These are phyloP conservation scores for Rousettus leschenaultii DNA, from an alignment of 2,113 vertebrate genomes.

Conservation along the genomic window DNA sequence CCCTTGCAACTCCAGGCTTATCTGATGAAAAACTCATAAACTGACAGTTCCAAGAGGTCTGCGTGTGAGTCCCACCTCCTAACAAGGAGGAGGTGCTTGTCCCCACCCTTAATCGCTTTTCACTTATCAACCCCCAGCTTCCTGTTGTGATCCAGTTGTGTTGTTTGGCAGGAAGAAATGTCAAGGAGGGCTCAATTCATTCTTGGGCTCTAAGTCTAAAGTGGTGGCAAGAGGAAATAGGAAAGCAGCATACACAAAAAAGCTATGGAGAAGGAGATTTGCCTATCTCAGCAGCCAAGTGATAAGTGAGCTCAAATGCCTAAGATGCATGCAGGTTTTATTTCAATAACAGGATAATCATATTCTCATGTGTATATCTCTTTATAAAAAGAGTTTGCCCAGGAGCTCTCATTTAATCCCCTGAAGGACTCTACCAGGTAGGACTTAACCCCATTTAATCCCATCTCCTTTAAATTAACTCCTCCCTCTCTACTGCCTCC, in stretches of 20 bases:
- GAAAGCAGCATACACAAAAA: slow-evolving; percentile 43
- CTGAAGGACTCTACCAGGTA: neutral
- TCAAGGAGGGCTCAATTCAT: slow-evolving; percentile 50
- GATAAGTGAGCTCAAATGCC: slow-evolving; percentile 61
- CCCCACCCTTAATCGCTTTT: neutral
- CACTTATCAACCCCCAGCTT: slow-evolving; percentile 54
- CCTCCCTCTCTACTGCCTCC: neutral
- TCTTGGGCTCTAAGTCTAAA: neutral
- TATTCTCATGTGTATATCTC: neutral
- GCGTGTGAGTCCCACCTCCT: neutral
- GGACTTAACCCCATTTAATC: slow-evolving; percentile 38
- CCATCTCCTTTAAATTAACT: slow-evolving; percentile 37
- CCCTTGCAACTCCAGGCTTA: neutral
- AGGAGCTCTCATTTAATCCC: slow-evolving; percentile 20
- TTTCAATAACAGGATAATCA: slow-evolving; percentile 42
- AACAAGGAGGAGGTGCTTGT: neutral
- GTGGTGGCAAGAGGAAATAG: slow-evolving; percentile 42
- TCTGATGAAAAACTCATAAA: slow-evolving; percentile 7
- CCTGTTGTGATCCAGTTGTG: slow-evolving; percentile 68
- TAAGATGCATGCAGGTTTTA: neutral
- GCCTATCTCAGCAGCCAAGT: neutral
- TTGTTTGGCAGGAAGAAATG: slow-evolving; percentile 72
- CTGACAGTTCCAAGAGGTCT: neutral
- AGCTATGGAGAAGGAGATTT: neutral
- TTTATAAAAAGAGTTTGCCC: slow-evolving; percentile 25